Evolutionary conservation across 2,888 invertebrate species (phyloP).

Genomic region (Acleris literana): DNA sequence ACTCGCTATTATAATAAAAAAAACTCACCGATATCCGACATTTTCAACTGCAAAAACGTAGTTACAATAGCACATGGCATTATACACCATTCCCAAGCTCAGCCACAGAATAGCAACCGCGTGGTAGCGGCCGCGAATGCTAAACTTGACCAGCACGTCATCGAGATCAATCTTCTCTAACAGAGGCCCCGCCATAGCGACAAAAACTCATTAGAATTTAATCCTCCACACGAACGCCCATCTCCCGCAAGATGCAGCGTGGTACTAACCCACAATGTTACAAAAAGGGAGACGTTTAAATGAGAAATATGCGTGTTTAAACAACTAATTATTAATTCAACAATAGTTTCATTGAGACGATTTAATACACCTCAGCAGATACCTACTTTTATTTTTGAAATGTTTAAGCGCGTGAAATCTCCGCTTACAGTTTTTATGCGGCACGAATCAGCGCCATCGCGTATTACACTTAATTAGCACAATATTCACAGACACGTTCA

Average conservation of each 20-base stretch:
- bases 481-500: neutral
- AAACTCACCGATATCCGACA: slow-evolving; percentile 28
- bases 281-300: neutral
- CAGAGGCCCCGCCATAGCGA: slow-evolving; percentile 8
- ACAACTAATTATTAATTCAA: neutral
- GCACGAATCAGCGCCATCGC: neutral
- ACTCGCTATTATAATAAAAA: neutral
- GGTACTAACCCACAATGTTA: slow-evolving; percentile 1
- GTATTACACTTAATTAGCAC: slow-evolving; percentile 3
- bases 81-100: slow-evolving; percentile 7
- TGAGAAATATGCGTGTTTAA: neutral
- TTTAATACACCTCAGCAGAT: neutral
- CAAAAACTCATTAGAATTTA: neutral
- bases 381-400: slow-evolving; percentile 1
- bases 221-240: slow-evolving; percentile 3
- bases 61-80: slow-evolving; percentile 21
- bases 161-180: slow-evolving; percentile 26
- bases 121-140: slow-evolving; percentile 30
- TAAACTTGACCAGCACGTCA: slow-evolving; percentile 32
- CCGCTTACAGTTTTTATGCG: neutral
- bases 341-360: neutral
- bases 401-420: neutral
- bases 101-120: slow-evolving; percentile 6
- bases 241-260: slow-evolving; percentile 1
- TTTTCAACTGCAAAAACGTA: slow-evolving; percentile 32